These are phyloP conservation scores for Melangyna quadrimaculata DNA, from an alignment of 2,888 invertebrate genomes.

Conservation along the genomic window DNA sequence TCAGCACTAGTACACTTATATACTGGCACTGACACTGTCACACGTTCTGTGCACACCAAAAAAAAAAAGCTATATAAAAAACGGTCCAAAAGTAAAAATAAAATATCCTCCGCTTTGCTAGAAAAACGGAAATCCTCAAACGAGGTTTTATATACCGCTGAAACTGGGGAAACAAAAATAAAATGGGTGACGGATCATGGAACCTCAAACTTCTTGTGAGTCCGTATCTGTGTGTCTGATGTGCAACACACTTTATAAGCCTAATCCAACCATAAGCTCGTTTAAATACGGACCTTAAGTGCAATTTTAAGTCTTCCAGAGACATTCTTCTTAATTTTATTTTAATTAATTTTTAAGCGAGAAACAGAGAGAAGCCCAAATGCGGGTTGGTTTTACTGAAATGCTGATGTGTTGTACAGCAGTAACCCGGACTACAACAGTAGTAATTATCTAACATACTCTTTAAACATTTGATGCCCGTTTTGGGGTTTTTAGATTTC, in stretches of 20 bases:
- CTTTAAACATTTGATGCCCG: slow-evolving; percentile 45
- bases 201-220: neutral
- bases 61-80: neutral
- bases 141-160: slow-evolving; percentile 47
- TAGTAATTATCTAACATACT: slow-evolving; percentile 55
- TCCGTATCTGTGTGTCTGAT: neutral
- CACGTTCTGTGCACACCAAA: slow-evolving; percentile 51
- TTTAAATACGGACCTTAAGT: slow-evolving; percentile 51
- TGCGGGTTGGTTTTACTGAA: slow-evolving; percentile 5
- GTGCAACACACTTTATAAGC: slow-evolving; percentile 32
- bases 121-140: slow-evolving; percentile 29
- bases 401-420: slow-evolving; percentile 11
- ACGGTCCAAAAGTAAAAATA: slow-evolving; percentile 34
- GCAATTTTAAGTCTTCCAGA: slow-evolving; percentile 61
- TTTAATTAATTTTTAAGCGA: slow-evolving; percentile 65
- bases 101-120: slow-evolving; percentile 11
- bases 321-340: slow-evolving; percentile 61
- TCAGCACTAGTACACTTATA: neutral
- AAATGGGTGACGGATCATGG: slow-evolving; percentile 48
- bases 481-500: slow-evolving; percentile 48
- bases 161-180: slow-evolving; percentile 29
- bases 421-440: slow-evolving; percentile 20
- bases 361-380: slow-evolving; percentile 15
- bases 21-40: slow-evolving; percentile 45
- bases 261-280: slow-evolving; percentile 47